A percentile compares a stretch with the other conserved stretches of the same genome.
Evolutionary conservation across 1,140 invertebrate genomes (phyloP).

Genomic region (Leptoteleia sp.): DNA sequence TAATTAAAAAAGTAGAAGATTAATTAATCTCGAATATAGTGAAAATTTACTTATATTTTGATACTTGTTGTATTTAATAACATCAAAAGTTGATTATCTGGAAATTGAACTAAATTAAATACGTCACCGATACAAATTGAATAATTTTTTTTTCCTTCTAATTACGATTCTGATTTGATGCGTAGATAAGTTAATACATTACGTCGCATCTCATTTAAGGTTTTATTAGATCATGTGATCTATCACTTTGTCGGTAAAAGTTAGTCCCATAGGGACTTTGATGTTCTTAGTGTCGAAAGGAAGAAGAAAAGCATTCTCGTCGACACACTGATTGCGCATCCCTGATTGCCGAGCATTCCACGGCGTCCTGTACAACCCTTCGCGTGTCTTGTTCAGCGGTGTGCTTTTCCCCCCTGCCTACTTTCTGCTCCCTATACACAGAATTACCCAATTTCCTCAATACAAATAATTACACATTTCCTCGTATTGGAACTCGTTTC

Average conservation of each 20-base stretch:
- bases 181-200: conserved; percentile 8
- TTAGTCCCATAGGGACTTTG: conserved; percentile 37
- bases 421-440: conserved; percentile 22
- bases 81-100: too few species aligned
- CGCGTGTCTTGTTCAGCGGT: conserved; percentile 49
- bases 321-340: conserved; percentile 50
- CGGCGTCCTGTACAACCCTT: conserved; percentile 46
- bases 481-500: conserved; percentile 25
- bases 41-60: too few species aligned
- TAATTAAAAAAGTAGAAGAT: too few species aligned
- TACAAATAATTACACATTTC: conserved; percentile 63
- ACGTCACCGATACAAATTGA: too few species aligned
- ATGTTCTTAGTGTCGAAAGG: conserved; percentile 52
- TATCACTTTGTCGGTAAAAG: conserved; percentile 47
- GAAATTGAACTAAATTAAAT: too few species aligned
- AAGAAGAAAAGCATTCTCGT: conserved; percentile 56
- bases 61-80: too few species aligned
- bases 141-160: too few species aligned
- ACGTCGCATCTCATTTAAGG: conserved; percentile 27
- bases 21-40: too few species aligned
- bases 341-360: conserved; percentile 60
- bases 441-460: conserved; percentile 63
- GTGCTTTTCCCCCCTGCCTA: conserved; percentile 14
- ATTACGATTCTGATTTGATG: neutral
- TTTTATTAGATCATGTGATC: conserved; percentile 45